phyloP scores from a whole-genome alignment of 2,888 invertebrate genomes.

The Philereme vetulata region DNA sequence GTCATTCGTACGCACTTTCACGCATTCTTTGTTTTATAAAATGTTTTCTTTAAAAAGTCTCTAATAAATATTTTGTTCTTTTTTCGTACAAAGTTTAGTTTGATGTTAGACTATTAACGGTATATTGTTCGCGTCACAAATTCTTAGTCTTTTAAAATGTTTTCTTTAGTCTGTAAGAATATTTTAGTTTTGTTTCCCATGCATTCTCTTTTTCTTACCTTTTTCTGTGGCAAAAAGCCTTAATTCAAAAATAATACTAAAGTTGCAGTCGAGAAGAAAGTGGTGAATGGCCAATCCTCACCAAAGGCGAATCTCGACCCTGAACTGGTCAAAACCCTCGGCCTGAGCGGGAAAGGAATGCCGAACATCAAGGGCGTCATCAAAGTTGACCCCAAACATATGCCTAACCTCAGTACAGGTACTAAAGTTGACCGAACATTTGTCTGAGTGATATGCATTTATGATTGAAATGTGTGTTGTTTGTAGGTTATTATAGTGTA shows the following conservation, averaged over 20 bases:
- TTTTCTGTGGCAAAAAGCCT: not conserved
- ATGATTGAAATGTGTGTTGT: constrained; percentile 18
- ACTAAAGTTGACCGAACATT: constrained; percentile 26
- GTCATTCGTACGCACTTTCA: too few relatives aligned
- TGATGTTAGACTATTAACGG: too few relatives aligned
- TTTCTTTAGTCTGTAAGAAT: not conserved
- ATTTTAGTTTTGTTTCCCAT: not conserved
- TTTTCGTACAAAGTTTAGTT: too few relatives aligned
- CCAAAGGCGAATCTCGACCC: constrained; percentile 77
- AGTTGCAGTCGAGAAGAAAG: constrained; percentile 69
- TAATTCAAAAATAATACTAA: constrained; percentile 25
- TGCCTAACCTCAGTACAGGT: constrained; percentile 84
- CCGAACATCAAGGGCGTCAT: constrained; percentile 87
- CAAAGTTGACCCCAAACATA: constrained; percentile 89
- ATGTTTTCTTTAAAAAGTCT: too few relatives aligned
- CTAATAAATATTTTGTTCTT: too few relatives aligned
- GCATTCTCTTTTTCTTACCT: not conserved
- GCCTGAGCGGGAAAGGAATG: constrained; percentile 79
- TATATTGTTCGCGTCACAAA: too few relatives aligned
- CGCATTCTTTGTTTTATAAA: too few relatives aligned
- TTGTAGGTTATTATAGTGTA: not conserved
- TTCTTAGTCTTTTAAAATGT: not conserved
- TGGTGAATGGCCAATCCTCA: constrained; percentile 77
- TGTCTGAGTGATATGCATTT: constrained; percentile 7
- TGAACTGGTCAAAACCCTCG: constrained; percentile 81